These are phyloP conservation scores for Thymallus thymallus DNA, from an alignment of 2,113 vertebrate genomes.

Conservation along the genomic window DNA sequence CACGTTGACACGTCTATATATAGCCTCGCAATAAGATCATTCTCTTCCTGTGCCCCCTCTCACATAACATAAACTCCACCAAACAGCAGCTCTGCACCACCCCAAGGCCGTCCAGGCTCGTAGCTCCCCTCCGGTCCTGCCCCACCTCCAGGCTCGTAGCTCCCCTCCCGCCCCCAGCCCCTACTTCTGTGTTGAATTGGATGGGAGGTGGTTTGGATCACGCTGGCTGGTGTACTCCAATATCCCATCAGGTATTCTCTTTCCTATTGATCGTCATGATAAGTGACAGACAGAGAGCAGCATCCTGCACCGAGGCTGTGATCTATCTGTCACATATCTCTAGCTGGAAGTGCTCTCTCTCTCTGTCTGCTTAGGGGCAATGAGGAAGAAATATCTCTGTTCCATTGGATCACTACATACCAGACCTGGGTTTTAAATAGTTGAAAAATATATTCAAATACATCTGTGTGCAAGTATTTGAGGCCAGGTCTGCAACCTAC, in stretches of 20 bases:
- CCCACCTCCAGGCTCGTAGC: background rate
- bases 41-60: slow-evolving; percentile 2
- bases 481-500: too few relatives aligned
- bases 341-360: slow-evolving; percentile 45
- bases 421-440: too few relatives aligned
- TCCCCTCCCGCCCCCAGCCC: slow-evolving; percentile 9
- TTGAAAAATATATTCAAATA: too few relatives aligned
- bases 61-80: slow-evolving; percentile 19
- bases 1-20: too few relatives aligned
- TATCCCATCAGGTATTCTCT: slow-evolving; percentile 47
- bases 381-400: slow-evolving; percentile 53
- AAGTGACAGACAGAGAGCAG: slow-evolving; percentile 37
- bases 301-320: slow-evolving; percentile 27
- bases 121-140: slow-evolving; percentile 17
- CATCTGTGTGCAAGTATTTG: too few relatives aligned
- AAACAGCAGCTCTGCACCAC: slow-evolving; percentile 9
- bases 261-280: slow-evolving; percentile 59
- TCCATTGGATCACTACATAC: slow-evolving; percentile 43
- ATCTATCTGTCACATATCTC: slow-evolving; percentile 57
- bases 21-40: slow-evolving; percentile 15
- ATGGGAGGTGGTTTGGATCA: slow-evolving; percentile 42
- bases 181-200: slow-evolving; percentile 21
- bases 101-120: background rate
- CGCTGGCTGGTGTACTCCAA: slow-evolving; percentile 3
- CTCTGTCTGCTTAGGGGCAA: slow-evolving; percentile 13